phyloP scores from a whole-genome alignment of 2,113 vertebrate species.

The Cavia porcellus region DNA sequence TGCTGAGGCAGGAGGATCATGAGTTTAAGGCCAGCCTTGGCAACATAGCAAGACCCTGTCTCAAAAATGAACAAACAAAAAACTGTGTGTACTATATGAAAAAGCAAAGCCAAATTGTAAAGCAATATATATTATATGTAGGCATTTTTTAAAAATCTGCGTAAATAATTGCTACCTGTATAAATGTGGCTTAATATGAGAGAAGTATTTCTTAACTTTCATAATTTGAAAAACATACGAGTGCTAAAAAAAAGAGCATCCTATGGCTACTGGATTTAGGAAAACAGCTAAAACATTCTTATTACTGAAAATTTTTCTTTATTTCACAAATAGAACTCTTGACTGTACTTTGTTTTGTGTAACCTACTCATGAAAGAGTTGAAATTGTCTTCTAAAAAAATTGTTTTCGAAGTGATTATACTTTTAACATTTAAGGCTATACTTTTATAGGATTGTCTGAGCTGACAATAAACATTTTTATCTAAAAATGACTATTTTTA shows the following conservation, averaged over 20 bases:
- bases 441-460: background rate
- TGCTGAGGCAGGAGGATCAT: background rate
- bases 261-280: background rate
- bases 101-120: constrained; percentile 47
- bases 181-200: background rate
- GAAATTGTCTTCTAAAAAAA: background rate
- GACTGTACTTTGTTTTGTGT: background rate
- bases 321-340: constrained; percentile 43
- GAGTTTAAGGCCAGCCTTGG: background rate
- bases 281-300: constrained; percentile 3
- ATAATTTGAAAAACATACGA: constrained; percentile 26
- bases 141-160: background rate
- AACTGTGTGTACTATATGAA: background rate
- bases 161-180: background rate
- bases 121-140: background rate
- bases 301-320: constrained; percentile 18
- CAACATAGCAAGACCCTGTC: background rate
- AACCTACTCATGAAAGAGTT: constrained; percentile 20
- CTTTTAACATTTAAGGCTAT: background rate
- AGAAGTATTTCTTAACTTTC: background rate
- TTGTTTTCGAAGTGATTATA: constrained; percentile 31
- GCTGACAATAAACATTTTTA: constrained; percentile 6
- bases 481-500: background rate
- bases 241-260: background rate
- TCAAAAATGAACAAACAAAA: background rate